Base-by-base conservation (phyloP, 2,888 invertebrate genomes). In the Polydrusus tereticollis region DNA sequence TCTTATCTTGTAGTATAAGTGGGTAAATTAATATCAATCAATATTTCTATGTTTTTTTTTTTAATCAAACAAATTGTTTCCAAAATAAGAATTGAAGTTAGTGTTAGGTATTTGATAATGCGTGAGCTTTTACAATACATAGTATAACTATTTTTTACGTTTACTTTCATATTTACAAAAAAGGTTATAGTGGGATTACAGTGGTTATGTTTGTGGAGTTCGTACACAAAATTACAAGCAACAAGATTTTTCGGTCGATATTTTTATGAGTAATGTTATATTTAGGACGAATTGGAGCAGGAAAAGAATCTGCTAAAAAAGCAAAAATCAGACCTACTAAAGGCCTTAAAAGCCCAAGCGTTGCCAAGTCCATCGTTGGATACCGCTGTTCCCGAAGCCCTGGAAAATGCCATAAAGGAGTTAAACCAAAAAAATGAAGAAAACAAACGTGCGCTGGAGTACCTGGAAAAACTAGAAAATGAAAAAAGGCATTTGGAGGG, bases 401-500 rank as follows among this genome's bases (percentile, higher is more conserved):
- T 77, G 50, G 64, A 78, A 29, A 69, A 76, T 62, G 68, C 76
- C 71, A 76, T 79, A 23, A 59, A 88, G 83, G 88, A 89, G 77
- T 85, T 89, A 72, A 88, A 88, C 74, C 81, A 80, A 29, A 81
- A 87, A 57, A 82, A 89, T 45, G 86, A 86, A 71, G 88, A 89
- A 79, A 88, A 89, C 78, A 86, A 86, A 26, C 86, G 87, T 75
- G 85, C 88, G 84, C 84, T 88, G 36, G 87, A 83, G 47, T 80
- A 84, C 2, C 78, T 86, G 10, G 78, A 81, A 43, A 81, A 82
- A 75, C 75, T 87, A 45, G 83, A 82, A 2, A 85, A 85, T n/a
- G 89, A 89, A 78, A 86, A 88, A 1, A 84, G 84, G 50, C 79
- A 83, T 12, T 78, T 89, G 29, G 88, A 88, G 73, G 84, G 84